Base-by-base conservation (phyloP, 2,797 vertebrate genomes). In the Rhynchotus rufescens region DNA sequence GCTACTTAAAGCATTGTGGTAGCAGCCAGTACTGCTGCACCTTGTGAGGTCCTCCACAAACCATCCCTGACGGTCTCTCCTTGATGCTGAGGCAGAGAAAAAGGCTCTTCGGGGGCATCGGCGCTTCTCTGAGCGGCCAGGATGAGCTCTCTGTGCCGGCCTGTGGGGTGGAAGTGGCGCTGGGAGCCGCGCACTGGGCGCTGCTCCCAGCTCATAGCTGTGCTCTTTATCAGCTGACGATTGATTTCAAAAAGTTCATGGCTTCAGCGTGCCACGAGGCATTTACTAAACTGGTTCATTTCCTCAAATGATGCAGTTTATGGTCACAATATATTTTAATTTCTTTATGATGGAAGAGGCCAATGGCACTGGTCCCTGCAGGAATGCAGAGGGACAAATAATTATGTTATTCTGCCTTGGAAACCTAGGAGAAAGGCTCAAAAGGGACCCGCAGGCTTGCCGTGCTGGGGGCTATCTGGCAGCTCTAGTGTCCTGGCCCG, bases 261-360 rank as follows among this genome's bases (percentile, higher is more conserved):
- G 85, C 88, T 97, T 86, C 25, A 2, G 79, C 0, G 6, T 92
- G 67, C 86, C 77, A 30, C 60, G 77, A 71, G 90, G 68, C 1
- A 1, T 91, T 96, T 86, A 68, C 52, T 80, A 90, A 88, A 90
- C 87, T 52, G 38, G 86, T 84, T 95, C 96, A 94, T 98, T 98
- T 97, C 94, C 97, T 97, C 97, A 96, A 97, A 89, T 88, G 89
- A 93, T 92, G 86, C 40, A 12, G 56, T 98, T 98, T 98, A 99
- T 98, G 98, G 98, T 98, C 98, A 98, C 97, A 98, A 98, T 98
- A 98, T 98, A 98, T 98, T 99, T 99, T 98, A 98, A 99, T 98
- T 98, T 98, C 98, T 98, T 98, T 96, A 97, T 95, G 93, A 79
- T 73, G 87, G 67, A 91, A 71, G 71, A 93, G 49, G 88, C 80